Conservation (phyloP, 2,797 vertebrate genomes). For the Syndactyla subalaris region DNA sequence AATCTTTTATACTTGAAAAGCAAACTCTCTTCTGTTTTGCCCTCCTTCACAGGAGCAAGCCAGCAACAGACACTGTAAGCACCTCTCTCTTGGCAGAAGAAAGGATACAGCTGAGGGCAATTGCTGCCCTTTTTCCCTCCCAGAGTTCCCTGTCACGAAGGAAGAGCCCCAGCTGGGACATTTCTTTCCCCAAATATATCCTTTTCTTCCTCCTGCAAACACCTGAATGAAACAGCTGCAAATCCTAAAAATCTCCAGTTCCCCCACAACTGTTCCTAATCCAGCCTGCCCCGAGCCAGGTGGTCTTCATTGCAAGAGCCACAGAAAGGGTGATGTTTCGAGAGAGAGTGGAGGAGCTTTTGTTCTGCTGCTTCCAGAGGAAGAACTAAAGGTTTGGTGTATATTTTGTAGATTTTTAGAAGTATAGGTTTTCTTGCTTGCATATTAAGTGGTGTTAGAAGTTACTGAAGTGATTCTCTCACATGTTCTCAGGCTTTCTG, state of each 20-base stretch:
- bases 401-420: no score
- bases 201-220: not conserved
- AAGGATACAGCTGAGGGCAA: not conserved
- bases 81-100: not conserved
- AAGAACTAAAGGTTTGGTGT: not conserved
- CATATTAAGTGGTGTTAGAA: no score
- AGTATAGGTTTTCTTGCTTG: no score
- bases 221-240: not conserved
- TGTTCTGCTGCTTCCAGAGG: not conserved
- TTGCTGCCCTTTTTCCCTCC: not conserved
- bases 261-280: not conserved
- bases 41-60: not conserved
- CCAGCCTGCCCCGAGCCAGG: not conserved
- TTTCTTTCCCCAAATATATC: not conserved
- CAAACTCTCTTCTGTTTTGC: not conserved
- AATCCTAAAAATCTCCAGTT: not conserved
- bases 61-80: not conserved
- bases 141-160: not conserved
- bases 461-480: no score
- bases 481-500: no score
- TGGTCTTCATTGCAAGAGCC: not conserved
- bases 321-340: not conserved
- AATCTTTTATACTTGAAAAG: not conserved
- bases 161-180: not conserved
- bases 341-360: not conserved